Evolutionary conservation across 1,140 invertebrate species (phyloP), one percentile per base, ranked within the genome.

Genomic region (Contarinia nasturtii): DNA sequence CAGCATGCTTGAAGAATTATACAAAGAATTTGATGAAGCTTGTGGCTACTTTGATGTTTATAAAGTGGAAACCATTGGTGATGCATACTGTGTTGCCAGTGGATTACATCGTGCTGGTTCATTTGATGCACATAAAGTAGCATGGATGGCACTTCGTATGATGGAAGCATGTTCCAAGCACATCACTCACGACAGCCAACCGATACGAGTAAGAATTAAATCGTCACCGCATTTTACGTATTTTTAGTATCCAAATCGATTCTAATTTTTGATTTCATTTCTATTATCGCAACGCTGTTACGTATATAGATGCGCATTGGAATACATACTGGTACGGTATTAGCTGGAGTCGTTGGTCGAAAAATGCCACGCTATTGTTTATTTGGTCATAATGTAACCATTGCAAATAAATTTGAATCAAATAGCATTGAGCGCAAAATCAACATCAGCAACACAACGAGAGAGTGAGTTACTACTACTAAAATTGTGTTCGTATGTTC

Each of bases 341-440:
- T 91, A 19, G 86, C 86, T 15, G 87, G 87, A 1, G 84, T 91
- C 1, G 88, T 91, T n/a, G 86, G 86, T 1, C 82, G 86, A 48
- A 87, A 85, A 52, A 89, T 89, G 85, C 79, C 86, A 10, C 74
- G 88, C 53, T 93, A 91, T 55, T 92, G 87, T 57, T 76, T 92
- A 17, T 91, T 91, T 55, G 87, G 87, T 1, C 83, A 90, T 63
- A 91, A 93, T 57, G 88, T 92, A 11, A 93, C 89, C 1, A 70
- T 94, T 41, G 89, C 89, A 19, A 94, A 93, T 65, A 92, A 91
- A 68, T 92, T 94, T 57, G 90, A 94, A 65, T 93, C 89, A 0
- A 77, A 82, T 33, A 93, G 89, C 47, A 87, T 91, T 64, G 85
- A 88, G 0, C 69, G 91, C 45, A 77, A 76, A 62, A 85, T 92